Evolutionary conservation across 2,113 vertebrate species (phyloP).

Genomic region (Amblyopsis rosae): DNA sequence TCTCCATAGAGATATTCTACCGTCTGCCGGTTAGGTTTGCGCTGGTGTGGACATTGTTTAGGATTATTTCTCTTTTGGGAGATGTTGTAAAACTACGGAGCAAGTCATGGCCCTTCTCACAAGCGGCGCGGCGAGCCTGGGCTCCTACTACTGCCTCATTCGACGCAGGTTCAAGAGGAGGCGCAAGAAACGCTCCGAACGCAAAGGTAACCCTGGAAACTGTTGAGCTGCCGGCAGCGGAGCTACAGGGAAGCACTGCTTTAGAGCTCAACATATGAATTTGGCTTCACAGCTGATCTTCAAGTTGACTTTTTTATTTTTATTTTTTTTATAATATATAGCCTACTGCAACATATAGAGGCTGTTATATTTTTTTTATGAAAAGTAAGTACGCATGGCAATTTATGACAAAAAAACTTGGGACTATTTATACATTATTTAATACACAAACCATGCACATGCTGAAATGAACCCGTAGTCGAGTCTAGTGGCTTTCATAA

Average conservation of each 20-base stretch:
- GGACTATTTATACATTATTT: too few relatives aligned
- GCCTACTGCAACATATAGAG: too few relatives aligned
- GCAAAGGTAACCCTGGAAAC: slow-evolving; percentile 78
- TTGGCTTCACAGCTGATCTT: too few relatives aligned
- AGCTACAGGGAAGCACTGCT: not conserved
- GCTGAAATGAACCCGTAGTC: too few relatives aligned
- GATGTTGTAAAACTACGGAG: not conserved
- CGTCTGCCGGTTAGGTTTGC: slow-evolving; percentile 4
- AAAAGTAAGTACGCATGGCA: too few relatives aligned
- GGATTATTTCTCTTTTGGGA: not conserved
- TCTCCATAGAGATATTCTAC: slow-evolving; percentile 11
- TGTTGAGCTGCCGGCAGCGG: not conserved
- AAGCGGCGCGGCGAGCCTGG: slow-evolving; percentile 49
- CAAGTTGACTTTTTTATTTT: too few relatives aligned
- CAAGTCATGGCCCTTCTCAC: slow-evolving; percentile 71
- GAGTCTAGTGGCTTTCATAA: too few relatives aligned
- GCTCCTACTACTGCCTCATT: slow-evolving; percentile 69
- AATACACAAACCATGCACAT: too few relatives aligned
- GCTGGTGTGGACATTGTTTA: not conserved
- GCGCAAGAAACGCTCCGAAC: slow-evolving; percentile 79
- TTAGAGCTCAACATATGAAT: not conserved
- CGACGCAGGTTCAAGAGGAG: slow-evolving; percentile 75
- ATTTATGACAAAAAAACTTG: too few relatives aligned
- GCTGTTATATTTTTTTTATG: too few relatives aligned
- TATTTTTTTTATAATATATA: too few relatives aligned